Conservation (phyloP, 2,888 invertebrate species). For the Julus scandinavius region DNA sequence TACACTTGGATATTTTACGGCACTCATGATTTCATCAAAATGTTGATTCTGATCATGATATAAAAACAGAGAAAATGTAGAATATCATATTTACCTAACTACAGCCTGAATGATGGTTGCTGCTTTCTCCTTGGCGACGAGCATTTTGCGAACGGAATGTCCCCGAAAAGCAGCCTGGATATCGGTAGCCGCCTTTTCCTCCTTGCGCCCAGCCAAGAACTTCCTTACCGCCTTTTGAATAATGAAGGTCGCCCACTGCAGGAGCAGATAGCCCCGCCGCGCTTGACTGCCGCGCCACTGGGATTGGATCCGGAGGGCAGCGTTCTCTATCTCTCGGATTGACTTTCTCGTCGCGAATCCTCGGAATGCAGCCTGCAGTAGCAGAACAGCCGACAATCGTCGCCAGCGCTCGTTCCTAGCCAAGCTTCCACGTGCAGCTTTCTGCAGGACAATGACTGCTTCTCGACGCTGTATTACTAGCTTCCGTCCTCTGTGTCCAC, state of each 20-base stretch:
- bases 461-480: no score
- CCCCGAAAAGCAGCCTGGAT: background rate
- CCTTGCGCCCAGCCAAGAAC: background rate
- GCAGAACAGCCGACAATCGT: background rate
- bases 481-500: background rate
- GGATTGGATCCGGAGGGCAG: background rate
- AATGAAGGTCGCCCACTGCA: slow-evolving; percentile 7
- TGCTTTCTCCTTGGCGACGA: background rate
- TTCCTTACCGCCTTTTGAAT: background rate
- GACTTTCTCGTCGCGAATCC: background rate
- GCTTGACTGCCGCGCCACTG: background rate
- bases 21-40: no score
- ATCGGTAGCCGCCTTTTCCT: background rate
- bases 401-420: background rate
- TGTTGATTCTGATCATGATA: no score
- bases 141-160: background rate
- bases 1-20: no score
- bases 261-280: background rate
- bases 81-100: background rate
- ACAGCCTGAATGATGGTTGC: background rate
- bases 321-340: background rate
- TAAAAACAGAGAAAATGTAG: no score
- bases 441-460: background rate
- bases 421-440: background rate
- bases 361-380: background rate